Base-by-base conservation (phyloP, 1,140 invertebrate genomes). In the Anoplophora glabripennis region DNA sequence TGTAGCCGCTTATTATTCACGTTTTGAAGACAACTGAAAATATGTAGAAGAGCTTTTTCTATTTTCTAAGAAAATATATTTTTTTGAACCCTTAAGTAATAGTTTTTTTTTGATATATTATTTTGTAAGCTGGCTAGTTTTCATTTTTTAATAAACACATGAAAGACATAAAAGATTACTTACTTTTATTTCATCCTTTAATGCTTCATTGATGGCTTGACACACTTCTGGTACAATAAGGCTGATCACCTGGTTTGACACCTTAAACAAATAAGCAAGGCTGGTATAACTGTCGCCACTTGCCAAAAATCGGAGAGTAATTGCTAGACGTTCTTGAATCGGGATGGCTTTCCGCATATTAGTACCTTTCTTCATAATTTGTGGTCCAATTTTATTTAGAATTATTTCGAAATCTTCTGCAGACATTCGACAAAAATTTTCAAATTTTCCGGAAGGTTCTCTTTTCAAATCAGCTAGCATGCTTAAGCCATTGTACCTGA, bases 301-400 rank as follows among this genome's bases (percentile, higher is more conserved):
- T 12, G 48, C 48, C 48, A 52, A 52, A 35, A n/a, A 72, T 59
- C 68, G 57, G 21, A 73, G 52, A 45, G 71, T 70, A 10, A 71
- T 15, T 41, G 59, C 53, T 51, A 73, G 56, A 42, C 65, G 52
- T 41, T 72, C 62, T 59, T 66, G 33, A 42, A 33, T 11, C 1
- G 57, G 57, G 36, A 59, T 52, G n/a, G 18, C 15, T 28, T 51
- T 51, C 33, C 56, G 37, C 56, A 57, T 57, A 14, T 51, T 40
- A 10, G 56, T 57, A 36, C 51, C 56, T 51, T 49, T 11, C 33
- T 56, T 56, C 28, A n/a, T 7, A 47, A 56, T 56, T 11, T 10
- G 41, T 47, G 53, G 53, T 11, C 44, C 42, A 28, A 56, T 51
- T 57, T 57, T 35, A 37, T 17, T 57, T 40, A 49, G 36, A 18